Percentiles rank a stretch among this genome's conserved stretches.
phyloP scores from a whole-genome alignment of 2,113 vertebrate genomes.

The Pyxicephalus adspersus region DNA sequence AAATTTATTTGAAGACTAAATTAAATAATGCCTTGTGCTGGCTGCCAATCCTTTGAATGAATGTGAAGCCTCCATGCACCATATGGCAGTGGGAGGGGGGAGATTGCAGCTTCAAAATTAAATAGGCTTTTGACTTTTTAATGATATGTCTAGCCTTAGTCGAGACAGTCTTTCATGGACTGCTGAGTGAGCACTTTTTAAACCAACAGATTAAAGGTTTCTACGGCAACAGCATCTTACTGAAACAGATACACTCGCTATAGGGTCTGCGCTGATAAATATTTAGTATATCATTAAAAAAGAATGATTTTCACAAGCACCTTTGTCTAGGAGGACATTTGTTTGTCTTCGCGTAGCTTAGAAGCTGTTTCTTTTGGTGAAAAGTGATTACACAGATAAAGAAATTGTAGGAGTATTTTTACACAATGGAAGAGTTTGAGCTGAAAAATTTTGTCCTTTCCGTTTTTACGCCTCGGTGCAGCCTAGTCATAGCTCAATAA shows the following conservation, averaged over 20 bases:
- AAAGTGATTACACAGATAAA: constrained; percentile 7
- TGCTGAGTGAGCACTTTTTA: constrained; percentile 52
- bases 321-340: not conserved
- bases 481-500: constrained; percentile 6
- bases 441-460: not conserved
- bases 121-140: constrained; percentile 57
- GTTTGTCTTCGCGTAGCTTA: not conserved
- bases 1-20: constrained; percentile 54
- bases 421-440: not conserved
- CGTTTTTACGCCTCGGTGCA: not conserved
- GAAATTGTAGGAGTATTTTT: constrained; percentile 10
- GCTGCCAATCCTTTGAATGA: constrained; percentile 43
- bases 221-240: constrained; percentile 50
- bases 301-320: not conserved
- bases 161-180: constrained; percentile 45
- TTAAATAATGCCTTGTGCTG: constrained; percentile 50
- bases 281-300: constrained; percentile 22
- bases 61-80: constrained; percentile 34
- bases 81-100: constrained; percentile 50
- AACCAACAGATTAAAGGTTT: constrained; percentile 50
- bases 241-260: constrained; percentile 34
- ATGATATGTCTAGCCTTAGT: constrained; percentile 54
- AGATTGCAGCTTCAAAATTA: constrained; percentile 43
- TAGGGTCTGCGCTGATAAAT: constrained; percentile 25
- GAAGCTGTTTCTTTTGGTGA: not conserved